Base-by-base conservation (phyloP, 2,888 invertebrate genomes). In the Cosmopolites sordidus region DNA sequence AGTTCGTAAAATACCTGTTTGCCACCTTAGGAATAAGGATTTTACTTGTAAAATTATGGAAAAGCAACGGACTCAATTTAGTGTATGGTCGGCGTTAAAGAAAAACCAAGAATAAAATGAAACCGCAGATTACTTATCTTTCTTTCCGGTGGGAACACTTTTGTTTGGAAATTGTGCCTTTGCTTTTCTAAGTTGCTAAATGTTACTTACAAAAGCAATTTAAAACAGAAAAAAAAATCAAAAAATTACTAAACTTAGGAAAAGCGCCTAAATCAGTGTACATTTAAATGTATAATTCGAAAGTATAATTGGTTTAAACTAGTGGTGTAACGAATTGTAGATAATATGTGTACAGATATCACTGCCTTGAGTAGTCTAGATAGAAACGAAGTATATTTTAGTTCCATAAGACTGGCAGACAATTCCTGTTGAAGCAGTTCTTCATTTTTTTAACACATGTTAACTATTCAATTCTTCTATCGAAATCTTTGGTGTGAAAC, bases 391-490 rank as follows among this genome's bases (percentile, higher is more conserved):
- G 60, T 59, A 60, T 57, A 60, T 60, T 64, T 66, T 67, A 67
- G 65, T 68, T 68, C 43, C 53, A 64, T 66, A 64, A 68, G 67
- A 68, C 67, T 68, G 69, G 66, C 66, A 63, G 63, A 49, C 59
- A 62, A 58, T 61, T 51, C 59, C 52, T 58, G 49, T 15, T 51
- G 41, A 40, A 56, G 45, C 55, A 56, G 53, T 47, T 45, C 47
- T 53, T 56, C 40, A 48, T 29, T 16, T 40, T 40, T 40, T 22
- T 22, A 22, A 22, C 22, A 5, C 3, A 22, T 22, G 8, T 8
- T 22, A 8, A 22, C 8, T 22, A n/a, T n/a, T n/a, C n/a, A n/a
- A n/a, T n/a, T n/a, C n/a, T n/a, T n/a, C n/a, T n/a, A n/a, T n/a
- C n/a, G n/a, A n/a, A n/a, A n/a, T n/a, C n/a, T n/a, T n/a, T n/a